Conservation (phyloP, 2,888 invertebrate species). For the Taphrorychus bicolor region DNA sequence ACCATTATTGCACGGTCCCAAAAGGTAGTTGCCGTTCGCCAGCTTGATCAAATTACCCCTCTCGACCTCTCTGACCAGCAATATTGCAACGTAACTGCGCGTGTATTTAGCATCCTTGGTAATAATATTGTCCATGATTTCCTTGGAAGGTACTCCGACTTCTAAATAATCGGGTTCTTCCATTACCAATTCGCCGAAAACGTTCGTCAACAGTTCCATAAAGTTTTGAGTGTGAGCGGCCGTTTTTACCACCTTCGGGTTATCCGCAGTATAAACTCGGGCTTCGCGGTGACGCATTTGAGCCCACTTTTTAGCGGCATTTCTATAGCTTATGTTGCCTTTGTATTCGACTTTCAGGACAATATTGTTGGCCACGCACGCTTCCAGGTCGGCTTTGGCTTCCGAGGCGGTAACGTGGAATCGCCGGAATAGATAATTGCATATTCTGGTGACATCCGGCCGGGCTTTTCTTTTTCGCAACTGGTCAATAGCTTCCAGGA, state of each 20-base stretch:
- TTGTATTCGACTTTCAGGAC: conserved; percentile 87
- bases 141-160: conserved; percentile 73
- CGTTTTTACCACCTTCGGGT: conserved; percentile 32
- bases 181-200: conserved; percentile 74
- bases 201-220: conserved; percentile 67
- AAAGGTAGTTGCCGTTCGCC: conserved; percentile 72
- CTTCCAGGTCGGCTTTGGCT: conserved; percentile 75
- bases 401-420: conserved; percentile 74
- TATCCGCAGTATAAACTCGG: conserved; percentile 34
- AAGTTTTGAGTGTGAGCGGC: conserved; percentile 51
- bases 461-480: conserved; percentile 83
- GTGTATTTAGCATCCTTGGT: conserved; percentile 71
- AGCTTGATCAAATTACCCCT: conserved; percentile 72
- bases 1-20: conserved; percentile 73
- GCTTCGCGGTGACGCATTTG: conserved; percentile 61
- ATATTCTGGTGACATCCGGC: conserved; percentile 83
- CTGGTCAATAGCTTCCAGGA: conserved; percentile 85
- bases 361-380: conserved; percentile 76
- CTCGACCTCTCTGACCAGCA: conserved; percentile 74
- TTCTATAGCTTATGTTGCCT: conserved; percentile 82
- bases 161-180: conserved; percentile 75
- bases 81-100: conserved; percentile 68
- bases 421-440: conserved; percentile 79
- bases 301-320: conserved; percentile 71
- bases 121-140: conserved; percentile 70